Conservation (phyloP, 1,140 invertebrate genomes). For the Trichoplusia ni region DNA sequence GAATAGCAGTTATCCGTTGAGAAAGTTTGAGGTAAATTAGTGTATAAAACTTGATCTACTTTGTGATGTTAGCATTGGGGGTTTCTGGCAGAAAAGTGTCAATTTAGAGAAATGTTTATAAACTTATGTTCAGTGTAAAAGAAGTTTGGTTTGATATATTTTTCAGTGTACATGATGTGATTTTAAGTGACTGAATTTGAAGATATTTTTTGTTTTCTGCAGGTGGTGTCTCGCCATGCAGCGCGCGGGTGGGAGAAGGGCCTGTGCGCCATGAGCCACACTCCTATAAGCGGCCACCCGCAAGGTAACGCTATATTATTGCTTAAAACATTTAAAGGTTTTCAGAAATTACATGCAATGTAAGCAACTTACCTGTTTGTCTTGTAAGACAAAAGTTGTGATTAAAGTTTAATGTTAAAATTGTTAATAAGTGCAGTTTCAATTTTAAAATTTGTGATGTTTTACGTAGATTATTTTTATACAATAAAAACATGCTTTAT, state of each 20-base stretch:
- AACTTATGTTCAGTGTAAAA: background rate
- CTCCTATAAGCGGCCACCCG: conserved; percentile 82
- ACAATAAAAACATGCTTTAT: no score
- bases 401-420: no score
- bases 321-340: no score
- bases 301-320: conserved; percentile 60
- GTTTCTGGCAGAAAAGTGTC: no score
- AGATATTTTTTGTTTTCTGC: conserved; percentile 29
- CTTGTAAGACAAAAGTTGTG: no score
- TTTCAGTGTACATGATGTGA: background rate
- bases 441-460: no score
- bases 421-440: background rate
- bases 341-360: no score
- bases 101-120: background rate
- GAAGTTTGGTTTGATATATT: background rate
- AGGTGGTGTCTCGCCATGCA: conserved; percentile 83
- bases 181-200: no score
- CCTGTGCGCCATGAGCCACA: conserved; percentile 83
- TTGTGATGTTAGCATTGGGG: no score
- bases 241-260: conserved; percentile 81
- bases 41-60: background rate
- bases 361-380: no score
- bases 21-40: conserved; percentile 6
- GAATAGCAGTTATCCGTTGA: background rate
- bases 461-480: no score